Base-by-base conservation (phyloP, 2,888 invertebrate genomes). In the Tubulanus polymorphus region DNA sequence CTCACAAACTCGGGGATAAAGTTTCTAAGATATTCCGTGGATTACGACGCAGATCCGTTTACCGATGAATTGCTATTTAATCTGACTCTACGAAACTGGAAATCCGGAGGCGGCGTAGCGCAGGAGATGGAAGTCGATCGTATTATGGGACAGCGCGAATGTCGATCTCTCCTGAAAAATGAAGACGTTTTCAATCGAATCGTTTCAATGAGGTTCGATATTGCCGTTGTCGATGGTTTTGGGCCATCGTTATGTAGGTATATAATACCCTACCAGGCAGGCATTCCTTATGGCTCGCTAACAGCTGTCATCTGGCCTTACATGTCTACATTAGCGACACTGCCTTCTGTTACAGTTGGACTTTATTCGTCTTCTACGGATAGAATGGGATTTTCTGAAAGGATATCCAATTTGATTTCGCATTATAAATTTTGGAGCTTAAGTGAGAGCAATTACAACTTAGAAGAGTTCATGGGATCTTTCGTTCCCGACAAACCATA, bases 161-260 rank as follows among this genome's bases (percentile, higher is more conserved):
- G 18, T 12, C 51, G 37, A 29, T 54, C 57, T 26, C 49, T 56
- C 20, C 28, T 20, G 25, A 55, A 54, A 20, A 53, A 47, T 28
- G 50, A 45, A 27, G 37, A 28, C 12, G 28, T 50, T 10, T 32
- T 54, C 5, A 8, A 45, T n/a, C 37, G 37, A 26, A 41, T 53
- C 5, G 25, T 47, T 29, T 26, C 46, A 3, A 18, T 48, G 28
- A 51, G 49, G 1, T 63, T 53, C 30, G 59, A 63, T 32, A 48
- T 63, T 26, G 57, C 55, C 8, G 37, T 63, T 15, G 45, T 59
- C 10, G 61, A 61, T 30, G n/a, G n/a, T n/a, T n/a, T n/a, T n/a
- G 46, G 35, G 2, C n/a, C 50, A 2, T 45, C 27, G 3, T 10
- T 49, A 20, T 58, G 56, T 32, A 27, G 37, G 6, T 37, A 48